These are phyloP conservation scores for Podilymbus podiceps DNA, from an alignment of 2,113 vertebrate species.

Conservation along the genomic window DNA sequence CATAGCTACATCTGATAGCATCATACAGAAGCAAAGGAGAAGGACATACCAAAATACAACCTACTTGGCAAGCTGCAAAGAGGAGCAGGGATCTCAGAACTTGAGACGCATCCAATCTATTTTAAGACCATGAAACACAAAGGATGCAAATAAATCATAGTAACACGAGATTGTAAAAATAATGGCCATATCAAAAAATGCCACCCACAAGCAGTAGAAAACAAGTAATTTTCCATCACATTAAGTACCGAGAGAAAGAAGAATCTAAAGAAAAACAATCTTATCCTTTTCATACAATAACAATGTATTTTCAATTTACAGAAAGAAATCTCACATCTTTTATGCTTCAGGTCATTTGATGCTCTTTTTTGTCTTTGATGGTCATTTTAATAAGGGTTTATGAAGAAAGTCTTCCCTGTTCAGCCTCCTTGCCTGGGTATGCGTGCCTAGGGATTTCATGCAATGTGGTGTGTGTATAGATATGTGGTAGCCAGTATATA, in stretches of 20 bases:
- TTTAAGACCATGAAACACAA: neutral
- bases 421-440: neutral
- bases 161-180: neutral
- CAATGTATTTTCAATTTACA: neutral
- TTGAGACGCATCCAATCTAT: neutral
- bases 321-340: neutral
- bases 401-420: neutral
- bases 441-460: neutral
- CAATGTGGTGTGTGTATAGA: accelerated
- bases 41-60: neutral
- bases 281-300: neutral
- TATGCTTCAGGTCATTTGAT: neutral
- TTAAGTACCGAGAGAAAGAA: neutral
- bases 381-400: neutral
- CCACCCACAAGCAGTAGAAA: neutral
- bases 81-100: neutral
- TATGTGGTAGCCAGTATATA: accelerated
- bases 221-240: neutral
- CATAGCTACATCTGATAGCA: neutral
- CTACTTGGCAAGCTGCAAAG: neutral
- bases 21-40: neutral
- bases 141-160: neutral
- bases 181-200: neutral
- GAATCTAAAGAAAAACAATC: neutral
- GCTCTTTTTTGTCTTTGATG: neutral